These are phyloP conservation scores for Platycheirus albimanus DNA, from an alignment of 2,888 invertebrate genomes.

Conservation along the genomic window DNA sequence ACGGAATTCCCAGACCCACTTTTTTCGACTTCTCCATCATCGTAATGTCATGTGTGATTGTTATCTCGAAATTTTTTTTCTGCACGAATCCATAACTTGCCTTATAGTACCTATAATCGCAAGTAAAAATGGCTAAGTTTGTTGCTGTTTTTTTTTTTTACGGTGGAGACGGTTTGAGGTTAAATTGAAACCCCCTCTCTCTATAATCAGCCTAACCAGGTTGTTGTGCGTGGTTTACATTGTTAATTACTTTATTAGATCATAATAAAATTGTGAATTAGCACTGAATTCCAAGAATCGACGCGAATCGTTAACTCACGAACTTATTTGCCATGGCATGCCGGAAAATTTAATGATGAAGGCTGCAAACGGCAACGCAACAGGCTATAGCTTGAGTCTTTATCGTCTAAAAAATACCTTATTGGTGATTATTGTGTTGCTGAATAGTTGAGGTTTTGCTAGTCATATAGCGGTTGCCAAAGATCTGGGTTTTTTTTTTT, in stretches of 20 bases:
- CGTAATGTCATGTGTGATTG: too few relatives aligned
- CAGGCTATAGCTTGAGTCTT: too few relatives aligned
- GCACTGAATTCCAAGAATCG: conserved; percentile 62
- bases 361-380: conserved; percentile 1
- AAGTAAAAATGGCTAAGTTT: not conserved
- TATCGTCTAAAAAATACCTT: too few relatives aligned
- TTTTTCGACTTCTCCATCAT: too few relatives aligned
- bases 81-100: too few relatives aligned
- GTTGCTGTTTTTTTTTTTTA: not conserved
- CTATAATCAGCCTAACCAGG: conserved; percentile 35
- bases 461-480: too few relatives aligned
- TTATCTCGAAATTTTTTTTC: too few relatives aligned
- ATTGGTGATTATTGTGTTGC: too few relatives aligned
- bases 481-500: too few relatives aligned
- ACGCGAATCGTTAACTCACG: conserved; percentile 65
- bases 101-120: not conserved
- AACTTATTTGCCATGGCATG: conserved; percentile 38
- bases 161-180: conserved; percentile 29
- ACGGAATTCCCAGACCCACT: too few relatives aligned
- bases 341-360: conserved; percentile 38
- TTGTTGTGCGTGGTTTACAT: conserved; percentile 66
- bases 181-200: conserved; percentile 48
- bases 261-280: conserved; percentile 60
- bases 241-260: conserved; percentile 70
- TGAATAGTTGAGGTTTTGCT: too few relatives aligned